Base-by-base conservation (phyloP, 2,888 invertebrate genomes). In the Andrena haemorrhoa region DNA sequence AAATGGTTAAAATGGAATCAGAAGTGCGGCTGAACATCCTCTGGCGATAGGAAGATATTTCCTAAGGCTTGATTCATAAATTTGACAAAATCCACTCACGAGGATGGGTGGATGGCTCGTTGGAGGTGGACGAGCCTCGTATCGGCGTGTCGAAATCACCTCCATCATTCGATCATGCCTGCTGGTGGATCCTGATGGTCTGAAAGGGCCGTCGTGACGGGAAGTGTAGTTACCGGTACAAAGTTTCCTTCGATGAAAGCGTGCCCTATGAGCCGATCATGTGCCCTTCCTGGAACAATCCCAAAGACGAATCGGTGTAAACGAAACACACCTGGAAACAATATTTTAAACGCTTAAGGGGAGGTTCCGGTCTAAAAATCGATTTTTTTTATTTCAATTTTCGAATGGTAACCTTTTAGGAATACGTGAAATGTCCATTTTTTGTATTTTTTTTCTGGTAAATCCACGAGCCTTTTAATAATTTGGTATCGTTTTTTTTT, bases 71-170 rank as follows among this genome's bases (percentile, higher is more conserved):
- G 31, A 10, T 63, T 26, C 6, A 53, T 29, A 26, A 20, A 66
- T 8, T 31, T 56, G 47, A 58, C 49, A 16, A 71, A 64, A 68
- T 71, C 29, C 81, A 86, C 91, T 92, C 82, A 93, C 93, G 83
- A 93, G 86, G 80, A 91, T 91, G 64, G 89, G 89, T 58, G 92
- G 80, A 89, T 92, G 90, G 82, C 87, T 92, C 73, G 91, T 85
- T 73, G 92, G 90, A 65, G 92, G 91, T 86, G 93, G 92, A 85
- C 92, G 91, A 84, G 91, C 93, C 89, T 93, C 93, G 90, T 93
- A 93, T 88, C 93, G 91, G 69, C 93, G 92, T 90, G 93, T 93
- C 88, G 93, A 93, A 89, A 93, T 92, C 90, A 93, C 93, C 90
- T 93, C 93, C 93, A 93, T 93, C 89, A 88, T 91, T 89, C 74